Conservation (phyloP, 2,113 vertebrate genomes). For the Pachycephala philippinensis region DNA sequence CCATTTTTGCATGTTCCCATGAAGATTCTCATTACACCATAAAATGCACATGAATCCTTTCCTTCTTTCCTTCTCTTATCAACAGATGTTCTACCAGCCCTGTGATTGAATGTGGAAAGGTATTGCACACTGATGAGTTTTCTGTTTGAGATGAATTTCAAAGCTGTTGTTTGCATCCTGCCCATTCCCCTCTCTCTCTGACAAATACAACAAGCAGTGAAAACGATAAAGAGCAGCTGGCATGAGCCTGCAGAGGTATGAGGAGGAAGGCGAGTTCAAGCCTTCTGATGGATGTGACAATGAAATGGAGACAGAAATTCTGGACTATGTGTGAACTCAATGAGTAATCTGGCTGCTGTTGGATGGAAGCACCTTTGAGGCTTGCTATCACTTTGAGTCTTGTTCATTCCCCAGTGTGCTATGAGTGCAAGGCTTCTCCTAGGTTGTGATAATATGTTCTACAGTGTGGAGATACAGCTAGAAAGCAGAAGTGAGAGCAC, state of each 20-base stretch:
- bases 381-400: background rate
- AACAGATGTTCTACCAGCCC: background rate
- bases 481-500: too few relatives aligned
- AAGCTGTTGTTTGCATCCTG: background rate
- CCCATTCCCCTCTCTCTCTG: background rate
- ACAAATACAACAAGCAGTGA: background rate
- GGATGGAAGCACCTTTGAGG: background rate
- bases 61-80: background rate
- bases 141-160: background rate
- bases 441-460: background rate
- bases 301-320: background rate
- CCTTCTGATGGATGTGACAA: background rate
- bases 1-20: background rate
- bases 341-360: background rate
- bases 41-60: background rate
- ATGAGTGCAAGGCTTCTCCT: background rate
- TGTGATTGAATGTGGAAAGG: background rate
- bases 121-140: background rate
- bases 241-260: background rate
- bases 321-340: background rate
- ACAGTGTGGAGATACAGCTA: too few relatives aligned
- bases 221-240: background rate
- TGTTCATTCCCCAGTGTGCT: background rate
- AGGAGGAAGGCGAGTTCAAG: background rate
- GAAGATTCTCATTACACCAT: background rate